Evolutionary conservation across 2,888 invertebrate genomes (phyloP), one percentile per base, ranked within the genome.

Genomic region (Smittia aterrima): DNA sequence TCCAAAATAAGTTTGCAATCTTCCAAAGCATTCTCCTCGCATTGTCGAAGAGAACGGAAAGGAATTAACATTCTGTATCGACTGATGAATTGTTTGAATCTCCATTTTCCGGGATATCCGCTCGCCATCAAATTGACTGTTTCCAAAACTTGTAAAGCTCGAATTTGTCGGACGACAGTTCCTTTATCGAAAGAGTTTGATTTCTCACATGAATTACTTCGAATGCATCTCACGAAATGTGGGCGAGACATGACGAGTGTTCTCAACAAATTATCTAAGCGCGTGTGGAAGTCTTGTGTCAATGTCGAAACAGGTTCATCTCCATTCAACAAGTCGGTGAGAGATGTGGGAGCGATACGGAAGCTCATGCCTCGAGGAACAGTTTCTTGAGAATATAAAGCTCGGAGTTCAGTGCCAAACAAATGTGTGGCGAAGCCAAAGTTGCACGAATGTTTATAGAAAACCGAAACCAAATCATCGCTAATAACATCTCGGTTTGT

Each of bases 371-470:
- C 92, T 76, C 89, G 84, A 13, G 91, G 93, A 72, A 89, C 91
- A 67, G 88, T 90, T 78, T 91, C 90, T 77, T 89, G 85, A 1
- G 90, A 88, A 79, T 90, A 92, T 13, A 93, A 83, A 1, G 91
- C 90, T 85, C 95, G 95, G 76, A 97, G 85, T 82, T 97, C 97
- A 73, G 92, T 90, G 0, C 95, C 94, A 81, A 97, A 97, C n/a
- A 97, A 85, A 81, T 97, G 96, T 18, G 95, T 95, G 0, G 95
- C 96, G 82, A 97, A 97, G n/a, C 96, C 96, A 83, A 97, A 97
- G 81, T 93, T 95, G 83, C 96, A 97, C 75, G 89, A 90, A 79
- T 95, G 92, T 79, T 93, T 93, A 83, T 95, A 93, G 83, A 97
- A 97, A 1, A 95, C 94, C 0, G 93, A 91, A 1, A 97, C 92